A percentile compares a stretch with the other conserved stretches of the same genome.
Conservation (phyloP, 2,888 invertebrate species). For the Sycophila texana region DNA sequence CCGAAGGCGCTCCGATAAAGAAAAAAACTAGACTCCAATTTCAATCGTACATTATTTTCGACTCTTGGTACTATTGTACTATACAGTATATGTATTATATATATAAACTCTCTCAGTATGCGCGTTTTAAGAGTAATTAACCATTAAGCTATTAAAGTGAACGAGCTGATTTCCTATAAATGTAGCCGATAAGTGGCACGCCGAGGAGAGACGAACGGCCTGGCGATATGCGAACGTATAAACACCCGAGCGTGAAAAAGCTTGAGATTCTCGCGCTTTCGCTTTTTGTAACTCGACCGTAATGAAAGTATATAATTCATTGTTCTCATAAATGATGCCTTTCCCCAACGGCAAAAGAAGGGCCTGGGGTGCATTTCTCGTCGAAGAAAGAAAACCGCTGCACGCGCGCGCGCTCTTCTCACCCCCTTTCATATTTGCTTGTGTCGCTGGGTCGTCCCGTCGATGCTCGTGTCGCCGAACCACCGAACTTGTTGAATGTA, state of each 20-base stretch:
- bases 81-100: constrained; percentile 35
- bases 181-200: constrained; percentile 40
- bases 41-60: constrained; percentile 37
- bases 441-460: constrained; percentile 5
- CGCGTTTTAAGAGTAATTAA: constrained; percentile 31
- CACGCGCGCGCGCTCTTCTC: background rate
- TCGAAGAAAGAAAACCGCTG: constrained; percentile 7
- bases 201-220: constrained; percentile 2
- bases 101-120: constrained; percentile 30
- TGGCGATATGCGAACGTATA: background rate
- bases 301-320: constrained; percentile 40
- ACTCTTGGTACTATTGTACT: constrained; percentile 50
- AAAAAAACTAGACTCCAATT: constrained; percentile 39
- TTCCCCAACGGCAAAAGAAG: background rate
- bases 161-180: constrained; percentile 34
- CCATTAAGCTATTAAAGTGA: constrained; percentile 3
- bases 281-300: constrained; percentile 23
- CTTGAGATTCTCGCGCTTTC: no score
- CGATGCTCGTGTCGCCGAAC: constrained; percentile 20
- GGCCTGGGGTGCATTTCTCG: background rate
- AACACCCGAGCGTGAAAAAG: background rate
- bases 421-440: background rate
- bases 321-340: constrained; percentile 19
- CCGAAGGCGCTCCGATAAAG: constrained; percentile 9
- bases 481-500: constrained; percentile 43